phyloP scores from a whole-genome alignment of 2,113 vertebrate genomes.

The Gorilla gorilla region DNA sequence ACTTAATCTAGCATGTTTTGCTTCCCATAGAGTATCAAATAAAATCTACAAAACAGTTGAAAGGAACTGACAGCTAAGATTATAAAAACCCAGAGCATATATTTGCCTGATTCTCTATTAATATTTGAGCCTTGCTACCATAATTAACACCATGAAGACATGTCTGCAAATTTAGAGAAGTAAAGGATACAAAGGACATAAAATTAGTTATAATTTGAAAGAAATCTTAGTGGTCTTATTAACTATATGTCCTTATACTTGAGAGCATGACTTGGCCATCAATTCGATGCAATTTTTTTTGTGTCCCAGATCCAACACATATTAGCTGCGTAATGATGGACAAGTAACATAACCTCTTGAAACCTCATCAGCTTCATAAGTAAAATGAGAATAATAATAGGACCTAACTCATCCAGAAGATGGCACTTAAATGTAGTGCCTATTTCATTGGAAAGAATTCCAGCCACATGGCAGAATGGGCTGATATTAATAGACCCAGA shows the following conservation, averaged over 20 bases:
- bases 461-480: not conserved
- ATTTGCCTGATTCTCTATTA: slow-evolving; percentile 2
- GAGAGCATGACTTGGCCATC: not conserved
- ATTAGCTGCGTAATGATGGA: not conserved
- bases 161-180: not conserved
- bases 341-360: not conserved
- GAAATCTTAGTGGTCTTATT: not conserved
- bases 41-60: slow-evolving; percentile 40
- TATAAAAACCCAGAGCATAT: not conserved
- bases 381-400: not conserved
- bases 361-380: not conserved
- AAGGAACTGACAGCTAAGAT: slow-evolving; percentile 19
- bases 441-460: not conserved
- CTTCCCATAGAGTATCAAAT: not conserved
- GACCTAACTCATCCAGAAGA: not conserved
- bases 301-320: not conserved
- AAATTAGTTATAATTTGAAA: slow-evolving; percentile 28
- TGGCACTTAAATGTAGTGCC: not conserved
- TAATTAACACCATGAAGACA: not conserved
- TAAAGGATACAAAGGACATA: not conserved
- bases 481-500: not conserved
- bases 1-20: slow-evolving; percentile 42
- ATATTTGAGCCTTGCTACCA: not conserved
- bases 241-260: not conserved
- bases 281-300: not conserved